Conservation (phyloP, 2,797 vertebrate species). For the Naso thynnoides region DNA sequence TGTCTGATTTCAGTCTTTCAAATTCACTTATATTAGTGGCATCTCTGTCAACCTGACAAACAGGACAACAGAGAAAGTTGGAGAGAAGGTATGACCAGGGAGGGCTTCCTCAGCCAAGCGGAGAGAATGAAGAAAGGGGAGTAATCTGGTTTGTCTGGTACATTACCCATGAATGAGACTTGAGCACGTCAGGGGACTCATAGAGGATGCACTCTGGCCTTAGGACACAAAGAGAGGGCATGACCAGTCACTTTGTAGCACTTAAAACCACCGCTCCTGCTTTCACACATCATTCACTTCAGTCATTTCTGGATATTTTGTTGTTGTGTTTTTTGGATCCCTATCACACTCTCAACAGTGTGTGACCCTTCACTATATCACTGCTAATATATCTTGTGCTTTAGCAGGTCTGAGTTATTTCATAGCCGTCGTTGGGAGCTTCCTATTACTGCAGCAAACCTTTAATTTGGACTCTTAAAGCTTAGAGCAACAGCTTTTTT, state of each 20-base stretch:
- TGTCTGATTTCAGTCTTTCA: background rate
- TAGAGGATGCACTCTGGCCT: constrained; percentile 82
- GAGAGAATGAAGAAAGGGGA: constrained; percentile 70
- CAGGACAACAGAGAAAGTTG: constrained; percentile 56
- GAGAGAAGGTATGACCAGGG: constrained; percentile 42
- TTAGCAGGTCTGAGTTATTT: constrained; percentile 9
- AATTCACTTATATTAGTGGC: constrained; percentile 5
- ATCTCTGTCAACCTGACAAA: constrained; percentile 43
- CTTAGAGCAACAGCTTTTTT: background rate
- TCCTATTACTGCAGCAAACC: constrained; percentile 7
- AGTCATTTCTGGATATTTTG: constrained; percentile 38
- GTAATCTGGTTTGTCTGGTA: constrained; percentile 85
- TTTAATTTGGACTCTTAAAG: background rate
- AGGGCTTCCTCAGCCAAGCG: constrained; percentile 60
- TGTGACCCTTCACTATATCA: constrained; percentile 15
- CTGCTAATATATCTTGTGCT: background rate
- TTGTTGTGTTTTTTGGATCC: constrained; percentile 21
- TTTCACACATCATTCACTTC: constrained; percentile 60
- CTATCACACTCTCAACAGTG: constrained; percentile 31
- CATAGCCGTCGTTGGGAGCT: background rate
- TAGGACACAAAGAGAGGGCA: constrained; percentile 79
- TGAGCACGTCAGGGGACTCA: constrained; percentile 76
- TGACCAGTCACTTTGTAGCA: constrained; percentile 77
- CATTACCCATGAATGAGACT: constrained; percentile 86
- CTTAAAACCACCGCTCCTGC: constrained; percentile 66